phyloP scores from a whole-genome alignment of 2,113 vertebrate species.

The Scolopax mira region DNA sequence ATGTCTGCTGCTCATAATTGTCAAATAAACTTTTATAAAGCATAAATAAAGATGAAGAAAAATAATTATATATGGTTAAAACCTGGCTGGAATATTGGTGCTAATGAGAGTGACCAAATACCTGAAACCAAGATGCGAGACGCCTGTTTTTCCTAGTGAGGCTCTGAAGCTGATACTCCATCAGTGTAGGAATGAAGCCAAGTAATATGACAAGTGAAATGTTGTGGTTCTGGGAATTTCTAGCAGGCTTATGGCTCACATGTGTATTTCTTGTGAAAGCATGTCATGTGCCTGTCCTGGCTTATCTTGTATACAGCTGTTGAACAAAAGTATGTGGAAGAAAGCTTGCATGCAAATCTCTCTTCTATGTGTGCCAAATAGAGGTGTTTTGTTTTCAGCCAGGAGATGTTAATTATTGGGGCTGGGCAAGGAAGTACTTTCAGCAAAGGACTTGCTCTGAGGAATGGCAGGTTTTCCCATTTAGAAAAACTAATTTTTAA shows the following conservation, averaged over 20 bases:
- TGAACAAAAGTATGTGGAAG: conserved; percentile 28
- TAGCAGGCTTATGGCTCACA: conserved; percentile 17
- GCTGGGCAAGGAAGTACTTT: neutral
- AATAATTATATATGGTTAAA: neutral
- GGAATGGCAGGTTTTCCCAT: neutral
- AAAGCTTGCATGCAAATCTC: conserved; percentile 28
- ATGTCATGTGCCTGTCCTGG: conserved; percentile 23
- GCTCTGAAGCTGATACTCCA: neutral
- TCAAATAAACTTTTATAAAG: neutral
- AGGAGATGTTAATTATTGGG: neutral
- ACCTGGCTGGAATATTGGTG: neutral
- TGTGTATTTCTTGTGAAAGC: conserved; percentile 43
- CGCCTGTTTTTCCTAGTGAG: neutral
- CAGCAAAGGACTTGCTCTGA: neutral
- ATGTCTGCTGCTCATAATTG: neutral
- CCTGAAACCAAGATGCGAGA: neutral
- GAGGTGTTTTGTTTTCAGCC: neutral
- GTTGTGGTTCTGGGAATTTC: conserved; percentile 51
- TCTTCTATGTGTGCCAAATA: neutral
- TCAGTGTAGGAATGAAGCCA: neutral
- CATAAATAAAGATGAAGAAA: neutral
- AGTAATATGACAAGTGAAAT: conserved; percentile 39
- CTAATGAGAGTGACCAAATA: neutral
- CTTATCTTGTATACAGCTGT: conserved; percentile 20
- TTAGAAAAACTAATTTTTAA: neutral